A percentile compares a stretch with the other conserved stretches of the same genome.
These are phyloP conservation scores for Nasonia giraulti DNA, from an alignment of 1,140 invertebrate species.

Conservation along the genomic window DNA sequence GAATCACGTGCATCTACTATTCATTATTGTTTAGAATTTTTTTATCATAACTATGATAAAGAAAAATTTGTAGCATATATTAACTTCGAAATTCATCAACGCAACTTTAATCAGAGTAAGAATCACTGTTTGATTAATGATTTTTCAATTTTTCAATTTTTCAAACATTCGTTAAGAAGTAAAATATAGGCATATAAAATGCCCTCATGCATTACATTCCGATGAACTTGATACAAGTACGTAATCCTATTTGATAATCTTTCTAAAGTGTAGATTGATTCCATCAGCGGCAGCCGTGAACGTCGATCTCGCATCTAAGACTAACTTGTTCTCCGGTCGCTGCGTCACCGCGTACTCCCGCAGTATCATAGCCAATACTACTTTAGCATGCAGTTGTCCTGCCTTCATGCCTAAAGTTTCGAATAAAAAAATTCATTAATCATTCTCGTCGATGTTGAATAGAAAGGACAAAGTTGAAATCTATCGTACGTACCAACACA, in stretches of 20 bases:
- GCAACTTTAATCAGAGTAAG: too few species aligned
- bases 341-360: constrained; percentile 71
- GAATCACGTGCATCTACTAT: too few species aligned
- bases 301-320: constrained; percentile 64
- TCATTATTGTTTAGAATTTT: too few species aligned
- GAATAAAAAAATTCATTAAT: constrained; percentile 8
- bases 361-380: constrained; percentile 75
- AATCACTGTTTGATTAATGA: too few species aligned
- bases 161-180: background rate
- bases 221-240: too few species aligned
- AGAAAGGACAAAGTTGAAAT: background rate
- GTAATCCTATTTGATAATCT: constrained; percentile 35
- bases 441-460: too few species aligned
- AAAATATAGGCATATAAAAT: background rate
- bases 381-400: constrained; percentile 80
- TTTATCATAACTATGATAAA: too few species aligned
- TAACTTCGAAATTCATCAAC: too few species aligned
- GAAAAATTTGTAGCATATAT: too few species aligned
- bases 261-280: constrained; percentile 56
- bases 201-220: background rate
- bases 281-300: constrained; percentile 64
- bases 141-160: background rate
- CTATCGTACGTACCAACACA: constrained; percentile 58
- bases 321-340: constrained; percentile 59
- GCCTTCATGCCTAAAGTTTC: constrained; percentile 77